Base-by-base conservation (phyloP, 2,888 invertebrate species). In the Tachina grossa region DNA sequence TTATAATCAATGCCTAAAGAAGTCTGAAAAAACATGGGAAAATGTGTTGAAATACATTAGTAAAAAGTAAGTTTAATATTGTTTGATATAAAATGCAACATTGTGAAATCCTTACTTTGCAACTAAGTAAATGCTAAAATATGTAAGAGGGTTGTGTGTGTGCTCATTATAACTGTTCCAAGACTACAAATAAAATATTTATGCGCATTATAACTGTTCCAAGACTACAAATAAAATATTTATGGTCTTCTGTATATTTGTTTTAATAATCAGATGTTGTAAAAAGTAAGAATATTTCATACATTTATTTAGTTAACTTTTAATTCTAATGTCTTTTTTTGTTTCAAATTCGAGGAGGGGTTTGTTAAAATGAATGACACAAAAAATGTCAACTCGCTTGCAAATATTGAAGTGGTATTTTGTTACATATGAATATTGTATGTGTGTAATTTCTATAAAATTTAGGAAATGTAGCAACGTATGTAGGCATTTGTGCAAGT, bases 21-120 rank as follows among this genome's bases (percentile, higher is more conserved):
- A 49, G n/a, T 55, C 19, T 31, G 31, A 31, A 13, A 16, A 59
- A 13, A 55, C 39, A 49, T 22, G 8, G 6, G 43, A 61, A 47
- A 72, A 49, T 14, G 53, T 49, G 31, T 31, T 31, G 55, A 39
- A 55, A 55, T 13, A 22, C 41, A 39, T 47, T 65, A 14, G 14
- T 43, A 39, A 65, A 71, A 72, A 45, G 76, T 77, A 13, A 77
- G 71, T 43, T 53, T 22, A 55, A 16, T 41, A 57, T 16, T 59
- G 10, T 39, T 9, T 68, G 45, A 53, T 16, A 61, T 55, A 83
- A 57, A 55, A 81, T 82, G 82, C 86, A 83, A 87, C 78, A 83
- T 69, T 75, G 88, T 84, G 83, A 83, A 76, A 14, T 72, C 63
- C 61, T 81, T 59, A 68, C 55, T 69, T 77, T 75, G 82, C 65